Evolutionary conservation across 2,888 invertebrate species (phyloP).

Genomic region (Margaritifera margaritifera): DNA sequence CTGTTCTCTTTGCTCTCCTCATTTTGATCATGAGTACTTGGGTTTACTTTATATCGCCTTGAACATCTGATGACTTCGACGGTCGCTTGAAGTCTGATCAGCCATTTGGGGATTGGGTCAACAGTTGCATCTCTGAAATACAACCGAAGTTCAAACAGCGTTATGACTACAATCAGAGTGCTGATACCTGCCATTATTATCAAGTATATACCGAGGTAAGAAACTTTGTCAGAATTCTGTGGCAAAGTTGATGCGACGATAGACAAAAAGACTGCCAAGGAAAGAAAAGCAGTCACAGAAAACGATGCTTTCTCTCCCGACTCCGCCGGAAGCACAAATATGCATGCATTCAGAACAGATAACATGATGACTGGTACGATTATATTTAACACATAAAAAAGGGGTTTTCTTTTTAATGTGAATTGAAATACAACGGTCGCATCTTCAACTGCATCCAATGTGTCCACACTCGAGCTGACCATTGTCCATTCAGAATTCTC

Average conservation of each 20-base stretch:
- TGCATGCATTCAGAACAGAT: constrained; percentile 27
- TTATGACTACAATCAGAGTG: too few relatives aligned
- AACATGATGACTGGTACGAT: constrained; percentile 34
- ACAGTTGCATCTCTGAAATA: too few relatives aligned
- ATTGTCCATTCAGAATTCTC: constrained; percentile 24
- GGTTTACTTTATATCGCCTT: too few relatives aligned
- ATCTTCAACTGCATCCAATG: too few relatives aligned
- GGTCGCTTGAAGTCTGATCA: too few relatives aligned
- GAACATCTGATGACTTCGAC: too few relatives aligned
- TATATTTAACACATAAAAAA: constrained; percentile 22
- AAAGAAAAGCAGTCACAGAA: constrained; percentile 27
- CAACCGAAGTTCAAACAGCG: too few relatives aligned
- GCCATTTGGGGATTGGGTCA: too few relatives aligned
- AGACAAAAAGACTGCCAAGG: constrained; percentile 31
- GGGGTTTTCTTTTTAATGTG: constrained; percentile 29
- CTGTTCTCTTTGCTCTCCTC: too few relatives aligned
- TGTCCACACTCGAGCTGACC: constrained; percentile 9
- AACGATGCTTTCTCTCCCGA: constrained; percentile 31
- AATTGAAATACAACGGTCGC: background rate
- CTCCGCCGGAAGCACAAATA: constrained; percentile 29
- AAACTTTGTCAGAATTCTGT: constrained; percentile 22
- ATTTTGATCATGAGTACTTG: too few relatives aligned
- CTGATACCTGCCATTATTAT: too few relatives aligned
- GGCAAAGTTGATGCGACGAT: constrained; percentile 24
- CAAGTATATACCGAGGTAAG: too few relatives aligned